Evolutionary conservation across 1,140 invertebrate genomes (phyloP).

Genomic region (Aporrectodea caliginosa): DNA sequence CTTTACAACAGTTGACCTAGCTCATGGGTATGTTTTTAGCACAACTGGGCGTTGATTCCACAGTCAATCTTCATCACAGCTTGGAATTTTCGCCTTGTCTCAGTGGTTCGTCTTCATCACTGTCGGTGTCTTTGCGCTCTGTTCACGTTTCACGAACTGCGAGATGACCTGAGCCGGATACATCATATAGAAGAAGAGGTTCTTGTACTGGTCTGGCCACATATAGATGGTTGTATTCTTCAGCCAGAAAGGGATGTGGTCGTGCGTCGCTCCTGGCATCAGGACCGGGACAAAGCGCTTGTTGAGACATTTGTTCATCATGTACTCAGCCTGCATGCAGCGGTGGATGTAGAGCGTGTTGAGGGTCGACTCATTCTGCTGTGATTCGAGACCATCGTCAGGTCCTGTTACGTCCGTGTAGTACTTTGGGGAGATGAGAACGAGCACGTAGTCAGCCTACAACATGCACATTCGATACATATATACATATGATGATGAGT

Average conservation of each 20-base stretch:
- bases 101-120: neutral
- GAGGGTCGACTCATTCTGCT: neutral
- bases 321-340: neutral
- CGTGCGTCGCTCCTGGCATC: neutral
- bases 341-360: neutral
- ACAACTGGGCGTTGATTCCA: too few relatives aligned
- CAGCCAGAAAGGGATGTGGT: constrained; percentile 12
- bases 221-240: neutral
- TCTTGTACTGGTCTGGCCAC: constrained; percentile 19
- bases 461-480: too few relatives aligned
- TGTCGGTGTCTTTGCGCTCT: neutral
- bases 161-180: neutral
- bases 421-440: neutral
- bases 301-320: neutral
- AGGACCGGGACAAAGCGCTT: constrained; percentile 1
- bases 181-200: constrained; percentile 20
- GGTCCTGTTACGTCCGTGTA: neutral
- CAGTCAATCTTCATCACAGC: too few relatives aligned
- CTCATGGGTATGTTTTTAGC: too few relatives aligned
- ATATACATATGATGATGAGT: too few relatives aligned
- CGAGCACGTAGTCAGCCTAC: neutral
- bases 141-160: constrained; percentile 7
- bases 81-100: neutral
- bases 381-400: neutral
- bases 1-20: too few relatives aligned